Evolutionary conservation across 2,113 vertebrate genomes (phyloP).

Genomic region (Zonotrichia leucophrys): DNA sequence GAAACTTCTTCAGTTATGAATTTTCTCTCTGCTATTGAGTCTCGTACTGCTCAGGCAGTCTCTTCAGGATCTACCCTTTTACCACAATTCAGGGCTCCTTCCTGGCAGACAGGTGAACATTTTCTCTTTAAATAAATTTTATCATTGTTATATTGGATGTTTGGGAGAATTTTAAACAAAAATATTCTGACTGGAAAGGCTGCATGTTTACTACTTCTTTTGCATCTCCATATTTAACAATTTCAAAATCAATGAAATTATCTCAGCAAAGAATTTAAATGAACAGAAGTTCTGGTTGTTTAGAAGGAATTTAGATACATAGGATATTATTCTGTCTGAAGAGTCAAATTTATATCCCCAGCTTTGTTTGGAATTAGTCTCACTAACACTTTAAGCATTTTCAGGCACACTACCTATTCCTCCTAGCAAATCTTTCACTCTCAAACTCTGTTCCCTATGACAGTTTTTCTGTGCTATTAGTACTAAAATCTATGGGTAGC

Average conservation of each 20-base stretch:
- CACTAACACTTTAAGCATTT: background rate
- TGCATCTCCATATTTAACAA: background rate
- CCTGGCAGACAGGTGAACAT: constrained; percentile 90
- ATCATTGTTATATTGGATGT: background rate
- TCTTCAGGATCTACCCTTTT: constrained; percentile 90
- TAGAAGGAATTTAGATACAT: background rate
- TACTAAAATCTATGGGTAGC: background rate
- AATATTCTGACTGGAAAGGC: background rate
- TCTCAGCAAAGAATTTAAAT: background rate
- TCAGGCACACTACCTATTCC: background rate
- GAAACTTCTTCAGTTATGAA: constrained; percentile 94
- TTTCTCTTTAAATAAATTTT: background rate
- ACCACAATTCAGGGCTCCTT: constrained; percentile 91
- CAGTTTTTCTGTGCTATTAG: background rate
- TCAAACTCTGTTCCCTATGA: background rate
- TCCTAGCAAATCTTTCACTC: background rate
- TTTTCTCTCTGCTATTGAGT: constrained; percentile 93
- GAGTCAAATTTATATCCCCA: background rate
- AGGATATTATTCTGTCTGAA: background rate
- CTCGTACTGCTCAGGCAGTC: constrained; percentile 88
- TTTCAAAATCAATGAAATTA: background rate
- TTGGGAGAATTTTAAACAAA: background rate
- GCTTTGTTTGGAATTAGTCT: background rate
- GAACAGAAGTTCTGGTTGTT: background rate
- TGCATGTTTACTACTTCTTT: background rate